Evolutionary conservation across 2,888 invertebrate species (phyloP).

Genomic region (Drosophila hamatofila): DNA sequence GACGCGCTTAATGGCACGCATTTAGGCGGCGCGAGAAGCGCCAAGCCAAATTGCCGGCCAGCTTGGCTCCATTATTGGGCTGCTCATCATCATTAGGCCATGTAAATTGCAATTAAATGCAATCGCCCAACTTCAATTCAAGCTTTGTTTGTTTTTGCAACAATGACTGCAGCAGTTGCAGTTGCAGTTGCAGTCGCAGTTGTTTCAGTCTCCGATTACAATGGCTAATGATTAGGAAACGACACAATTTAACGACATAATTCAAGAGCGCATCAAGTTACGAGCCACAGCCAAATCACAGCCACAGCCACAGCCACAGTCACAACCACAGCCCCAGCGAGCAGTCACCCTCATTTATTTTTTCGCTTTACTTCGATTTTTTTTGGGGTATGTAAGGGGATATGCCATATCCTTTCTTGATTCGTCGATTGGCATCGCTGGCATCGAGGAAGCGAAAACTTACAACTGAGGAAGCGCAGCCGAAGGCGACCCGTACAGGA

Average conservation of each 20-base stretch:
- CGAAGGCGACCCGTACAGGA: conserved; percentile 53
- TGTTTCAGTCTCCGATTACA: conserved; percentile 59
- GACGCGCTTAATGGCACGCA: conserved; percentile 67
- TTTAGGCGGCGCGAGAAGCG: conserved; percentile 52
- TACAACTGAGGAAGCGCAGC: conserved; percentile 82
- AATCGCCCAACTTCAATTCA: conserved; percentile 21
- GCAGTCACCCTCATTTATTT: conserved; percentile 4
- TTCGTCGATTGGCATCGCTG: conserved; percentile 71
- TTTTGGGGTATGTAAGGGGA: conserved; percentile 69
- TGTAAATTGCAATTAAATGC: conserved; percentile 28
- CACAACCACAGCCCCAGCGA: background rate
- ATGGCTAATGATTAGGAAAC: conserved; percentile 76
- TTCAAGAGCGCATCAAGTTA: conserved; percentile 79
- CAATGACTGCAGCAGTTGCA: conserved; percentile 20
- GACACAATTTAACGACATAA: conserved; percentile 81
- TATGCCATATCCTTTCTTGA: conserved; percentile 79
- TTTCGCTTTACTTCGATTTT: background rate
- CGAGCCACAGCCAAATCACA: conserved; percentile 43
- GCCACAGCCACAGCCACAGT: conserved; percentile 2
- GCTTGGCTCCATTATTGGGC: conserved; percentile 57
- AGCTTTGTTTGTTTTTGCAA: conserved; percentile 58
- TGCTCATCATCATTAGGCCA: conserved; percentile 71
- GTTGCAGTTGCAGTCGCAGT: conserved; percentile 16
- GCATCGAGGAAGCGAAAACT: conserved; percentile 78
- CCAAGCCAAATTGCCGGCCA: conserved; percentile 45